phyloP scores from a whole-genome alignment of 2,888 invertebrate genomes.

The Ctena decussata region DNA sequence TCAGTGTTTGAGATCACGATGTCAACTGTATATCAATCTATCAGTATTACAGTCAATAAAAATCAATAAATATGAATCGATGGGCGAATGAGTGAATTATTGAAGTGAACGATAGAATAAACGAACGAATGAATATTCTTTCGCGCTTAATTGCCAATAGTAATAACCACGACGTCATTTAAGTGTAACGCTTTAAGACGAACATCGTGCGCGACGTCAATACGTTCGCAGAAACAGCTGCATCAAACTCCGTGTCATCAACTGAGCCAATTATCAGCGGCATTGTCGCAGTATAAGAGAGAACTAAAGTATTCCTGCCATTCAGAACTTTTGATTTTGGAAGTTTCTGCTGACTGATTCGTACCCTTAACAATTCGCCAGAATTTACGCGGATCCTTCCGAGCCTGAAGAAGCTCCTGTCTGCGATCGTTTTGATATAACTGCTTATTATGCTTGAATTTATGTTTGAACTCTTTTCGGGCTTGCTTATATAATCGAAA shows the following conservation, averaged over 20 bases:
- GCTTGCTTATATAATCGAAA: not conserved
- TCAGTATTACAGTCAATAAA: no score
- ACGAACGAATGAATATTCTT: no score
- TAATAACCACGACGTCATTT: no score
- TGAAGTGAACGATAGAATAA: no score
- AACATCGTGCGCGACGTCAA: no score
- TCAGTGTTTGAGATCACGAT: no score
- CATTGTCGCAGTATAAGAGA: not conserved
- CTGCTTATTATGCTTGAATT: not conserved
- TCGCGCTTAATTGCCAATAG: no score
- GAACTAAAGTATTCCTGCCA: slow-evolving; percentile 1
- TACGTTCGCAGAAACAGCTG: not conserved
- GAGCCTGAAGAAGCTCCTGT: not conserved
- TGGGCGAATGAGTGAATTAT: no score
- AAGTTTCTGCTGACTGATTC: not conserved
- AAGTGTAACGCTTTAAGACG: no score
- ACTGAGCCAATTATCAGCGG: not conserved
- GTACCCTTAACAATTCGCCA: not conserved
- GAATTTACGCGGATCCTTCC: slow-evolving; percentile 5
- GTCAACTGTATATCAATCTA: no score
- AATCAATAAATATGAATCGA: no score
- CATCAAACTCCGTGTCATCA: not conserved
- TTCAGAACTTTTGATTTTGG: not conserved
- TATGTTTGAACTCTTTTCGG: slow-evolving; percentile 4
- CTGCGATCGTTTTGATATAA: not conserved